Conservation (phyloP, 2,888 invertebrate species). For the Pyrochroa serraticornis region DNA sequence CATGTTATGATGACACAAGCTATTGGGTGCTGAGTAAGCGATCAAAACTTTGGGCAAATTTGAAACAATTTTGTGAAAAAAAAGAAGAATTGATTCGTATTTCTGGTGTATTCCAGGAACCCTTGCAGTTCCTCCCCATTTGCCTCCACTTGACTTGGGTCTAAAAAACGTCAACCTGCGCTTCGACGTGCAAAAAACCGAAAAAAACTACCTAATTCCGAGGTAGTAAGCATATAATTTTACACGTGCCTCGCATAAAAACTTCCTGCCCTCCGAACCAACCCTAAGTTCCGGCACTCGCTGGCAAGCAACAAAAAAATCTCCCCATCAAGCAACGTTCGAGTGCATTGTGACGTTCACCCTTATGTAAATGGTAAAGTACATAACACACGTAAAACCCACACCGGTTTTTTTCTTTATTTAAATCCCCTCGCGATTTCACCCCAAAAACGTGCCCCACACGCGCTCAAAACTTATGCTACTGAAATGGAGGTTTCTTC, state of each 20-base stretch:
- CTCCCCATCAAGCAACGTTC: constrained; percentile 16
- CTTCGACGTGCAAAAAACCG: not conserved
- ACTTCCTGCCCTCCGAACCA: constrained; percentile 10
- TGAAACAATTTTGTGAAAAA: no score
- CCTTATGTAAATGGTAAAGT: constrained; percentile 42
- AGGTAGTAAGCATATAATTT: not conserved
- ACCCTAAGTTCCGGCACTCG: constrained; percentile 6
- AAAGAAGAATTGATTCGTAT: no score
- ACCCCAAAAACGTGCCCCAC: constrained; percentile 23
- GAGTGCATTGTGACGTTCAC: constrained; percentile 13
- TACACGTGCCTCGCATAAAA: constrained; percentile 22
- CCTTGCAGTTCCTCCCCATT: constrained; percentile 2
- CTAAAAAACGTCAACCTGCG: constrained; percentile 19
- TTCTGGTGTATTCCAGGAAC: no score
- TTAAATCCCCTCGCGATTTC: constrained; percentile 12
- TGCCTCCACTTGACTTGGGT: constrained; percentile 10
- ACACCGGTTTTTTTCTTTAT: constrained; percentile 37
- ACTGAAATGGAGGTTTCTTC: constrained; percentile 12
- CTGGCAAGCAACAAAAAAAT: constrained; percentile 17
- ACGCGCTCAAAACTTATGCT: constrained; percentile 24
- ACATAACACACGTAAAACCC: constrained; percentile 34
- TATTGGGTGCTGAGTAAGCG: not conserved
- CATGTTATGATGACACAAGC: not conserved
- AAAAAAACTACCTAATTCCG: constrained; percentile 13
- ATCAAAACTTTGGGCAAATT: no score